phyloP scores from a whole-genome alignment of 1,140 invertebrate species.

The Sycophila sp. region DNA sequence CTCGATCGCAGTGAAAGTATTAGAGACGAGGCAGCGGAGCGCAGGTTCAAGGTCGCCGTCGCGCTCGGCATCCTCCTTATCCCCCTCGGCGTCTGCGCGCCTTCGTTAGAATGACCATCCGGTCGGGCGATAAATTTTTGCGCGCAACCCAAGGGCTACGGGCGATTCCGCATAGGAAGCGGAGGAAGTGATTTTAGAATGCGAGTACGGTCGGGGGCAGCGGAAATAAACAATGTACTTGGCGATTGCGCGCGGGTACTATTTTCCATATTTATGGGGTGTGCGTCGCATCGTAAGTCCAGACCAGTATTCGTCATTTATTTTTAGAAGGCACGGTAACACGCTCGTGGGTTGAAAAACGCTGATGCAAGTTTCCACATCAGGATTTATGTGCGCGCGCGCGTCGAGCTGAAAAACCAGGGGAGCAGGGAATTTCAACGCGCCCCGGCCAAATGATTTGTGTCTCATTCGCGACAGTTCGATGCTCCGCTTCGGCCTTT shows the following conservation, averaged over 20 bases:
- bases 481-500: background rate
- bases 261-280: slow-evolving; percentile 7
- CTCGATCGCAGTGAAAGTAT: background rate
- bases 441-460: slow-evolving; percentile 28
- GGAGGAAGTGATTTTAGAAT: too few species aligned
- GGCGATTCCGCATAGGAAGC: too few species aligned
- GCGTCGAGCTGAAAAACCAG: background rate
- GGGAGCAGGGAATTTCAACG: slow-evolving; percentile 2
- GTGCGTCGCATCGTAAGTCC: background rate
- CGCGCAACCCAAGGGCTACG: too few species aligned
- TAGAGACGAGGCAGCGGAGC: background rate
- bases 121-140: too few species aligned
- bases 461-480: slow-evolving; percentile 21
- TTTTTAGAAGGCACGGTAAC: slow-evolving; percentile 31
- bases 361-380: slow-evolving; percentile 30
- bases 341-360: slow-evolving; percentile 13
- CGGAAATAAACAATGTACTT: too few species aligned
- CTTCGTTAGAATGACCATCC: too few species aligned
- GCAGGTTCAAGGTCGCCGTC: background rate
- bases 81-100: too few species aligned
- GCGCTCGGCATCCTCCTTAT: too few species aligned
- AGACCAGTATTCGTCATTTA: background rate
- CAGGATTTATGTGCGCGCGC: slow-evolving; percentile 1
- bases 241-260: too few species aligned
- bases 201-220: too few species aligned